Base-by-base conservation (phyloP, 2,113 vertebrate genomes). In the Cryptomyrus ogoouensis region DNA sequence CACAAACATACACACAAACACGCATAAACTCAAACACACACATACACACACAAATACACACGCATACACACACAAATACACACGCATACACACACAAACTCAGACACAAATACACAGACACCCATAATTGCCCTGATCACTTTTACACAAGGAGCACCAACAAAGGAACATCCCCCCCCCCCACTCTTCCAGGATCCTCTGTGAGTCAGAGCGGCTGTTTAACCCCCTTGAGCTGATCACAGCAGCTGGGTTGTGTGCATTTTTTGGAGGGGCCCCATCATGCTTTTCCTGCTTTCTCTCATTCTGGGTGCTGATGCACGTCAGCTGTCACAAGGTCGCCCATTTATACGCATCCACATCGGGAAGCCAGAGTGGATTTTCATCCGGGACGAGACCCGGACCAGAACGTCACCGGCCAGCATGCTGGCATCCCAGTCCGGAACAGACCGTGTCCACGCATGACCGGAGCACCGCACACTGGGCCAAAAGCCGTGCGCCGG, bases 11-110 rank as follows among this genome's bases (percentile, higher is more conserved):
- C 52, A 53, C 15, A 19, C 0, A 4, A 1, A 5, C 15, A 5
- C 6, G 2, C 21, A 0, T 0, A n/a, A 0, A 24, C 53, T 2
- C 0, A 24, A 0, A 58, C 13, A 3, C 15, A 24, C 19, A 24
- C 17, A 17, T 0, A 4, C 15, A 10, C 6, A 39, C 35, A 66
- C 2, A 66, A 17, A 27, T 10, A 66, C 21, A 66, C 7, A 88
- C 10, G 9, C 39, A 44, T 0, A 70, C 35, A 88, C 50, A 17
- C 50, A 3, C 7, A 21, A 8, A 84, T 19, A 52, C 50, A 3
- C 8, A 21, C 50, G 4, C 50, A 52, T 17, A 47, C 50, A 52
- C 50, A 15, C 52, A 39, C 85, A 52, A 13, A 31, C 5, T 12
- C 53, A 56, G 17, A 10, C 24, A 42, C 21, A 88, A 10, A 66